Conservation (phyloP, 2,888 invertebrate species). For the Zele albiditarsus region DNA sequence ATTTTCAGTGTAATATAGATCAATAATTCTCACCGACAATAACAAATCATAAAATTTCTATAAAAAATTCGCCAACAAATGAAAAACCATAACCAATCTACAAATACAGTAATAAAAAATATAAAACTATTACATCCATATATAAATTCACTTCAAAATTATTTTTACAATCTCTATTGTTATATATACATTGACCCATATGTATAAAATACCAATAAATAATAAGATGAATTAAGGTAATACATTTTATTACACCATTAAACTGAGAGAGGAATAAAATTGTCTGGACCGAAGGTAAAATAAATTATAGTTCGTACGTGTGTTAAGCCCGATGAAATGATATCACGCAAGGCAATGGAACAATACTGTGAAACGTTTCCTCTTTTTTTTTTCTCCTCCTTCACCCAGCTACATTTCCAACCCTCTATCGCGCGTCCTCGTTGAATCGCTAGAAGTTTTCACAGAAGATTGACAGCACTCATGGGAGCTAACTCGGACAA, state of each 20-base stretch:
- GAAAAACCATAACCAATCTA: too few species aligned
- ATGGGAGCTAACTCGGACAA: conserved; percentile 46
- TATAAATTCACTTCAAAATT: background rate
- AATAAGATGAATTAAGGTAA: conserved; percentile 10
- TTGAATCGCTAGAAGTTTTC: conserved; percentile 36
- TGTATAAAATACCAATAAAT: background rate
- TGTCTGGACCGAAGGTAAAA: conserved; percentile 14
- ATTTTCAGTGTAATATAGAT: too few species aligned
- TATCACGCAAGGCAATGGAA: conserved; percentile 34
- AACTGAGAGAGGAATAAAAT: background rate
- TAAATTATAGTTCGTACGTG: conserved; percentile 26
- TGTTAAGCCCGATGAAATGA: conserved; percentile 5
- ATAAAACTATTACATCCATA: too few species aligned
- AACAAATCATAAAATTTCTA: too few species aligned
- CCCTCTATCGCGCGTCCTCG: background rate
- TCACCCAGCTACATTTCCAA: background rate
- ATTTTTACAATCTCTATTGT: too few species aligned
- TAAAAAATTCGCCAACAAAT: too few species aligned
- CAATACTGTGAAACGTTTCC: conserved; percentile 36
- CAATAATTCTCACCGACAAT: too few species aligned
- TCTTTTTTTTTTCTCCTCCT: background rate
- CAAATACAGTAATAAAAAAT: too few species aligned
- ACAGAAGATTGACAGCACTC: conserved; percentile 51
- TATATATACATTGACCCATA: background rate
- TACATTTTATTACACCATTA: conserved; percentile 26